Conservation (phyloP, 1,140 invertebrate genomes). For the Lordiphosa mommai region DNA sequence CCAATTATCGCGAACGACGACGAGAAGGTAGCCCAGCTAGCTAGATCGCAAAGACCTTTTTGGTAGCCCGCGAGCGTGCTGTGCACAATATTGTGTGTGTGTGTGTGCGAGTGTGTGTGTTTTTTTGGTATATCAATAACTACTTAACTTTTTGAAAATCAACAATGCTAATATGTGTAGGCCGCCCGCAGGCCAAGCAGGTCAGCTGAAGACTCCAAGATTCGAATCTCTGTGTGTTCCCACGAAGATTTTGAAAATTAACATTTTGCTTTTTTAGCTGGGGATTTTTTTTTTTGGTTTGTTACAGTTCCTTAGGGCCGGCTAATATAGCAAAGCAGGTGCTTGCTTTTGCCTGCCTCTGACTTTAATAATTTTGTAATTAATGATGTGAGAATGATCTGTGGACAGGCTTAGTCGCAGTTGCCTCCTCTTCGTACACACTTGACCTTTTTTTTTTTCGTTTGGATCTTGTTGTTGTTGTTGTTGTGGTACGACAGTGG, state of each 20-base stretch:
- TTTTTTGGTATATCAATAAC: slow-evolving; percentile 46
- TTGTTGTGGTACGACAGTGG: no score
- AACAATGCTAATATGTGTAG: slow-evolving; percentile 71
- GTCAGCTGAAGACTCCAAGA: slow-evolving; percentile 19
- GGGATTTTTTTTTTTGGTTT: slow-evolving; percentile 23
- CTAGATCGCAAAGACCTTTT: background rate
- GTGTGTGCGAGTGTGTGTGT: no score
- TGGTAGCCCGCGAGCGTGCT: slow-evolving; percentile 10
- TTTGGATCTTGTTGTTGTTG: slow-evolving; percentile 20
- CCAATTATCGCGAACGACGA: slow-evolving; percentile 38
- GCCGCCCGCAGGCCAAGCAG: slow-evolving; percentile 62
- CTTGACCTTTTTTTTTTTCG: slow-evolving; percentile 52
- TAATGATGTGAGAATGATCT: slow-evolving; percentile 74
- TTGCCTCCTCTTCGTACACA: slow-evolving; percentile 14
- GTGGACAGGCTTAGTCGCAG: slow-evolving; percentile 46
- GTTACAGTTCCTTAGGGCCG: slow-evolving; percentile 72
- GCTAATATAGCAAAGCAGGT: slow-evolving; percentile 24
- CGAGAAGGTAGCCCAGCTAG: background rate
- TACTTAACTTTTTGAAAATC: slow-evolving; percentile 47
- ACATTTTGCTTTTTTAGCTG: slow-evolving; percentile 55
- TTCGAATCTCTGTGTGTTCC: slow-evolving; percentile 40
- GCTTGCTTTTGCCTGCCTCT: slow-evolving; percentile 40
- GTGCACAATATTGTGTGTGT: no score
- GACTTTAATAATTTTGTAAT: slow-evolving; percentile 68
- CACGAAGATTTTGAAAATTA: slow-evolving; percentile 75